Conservation (phyloP, 2,113 vertebrate genomes). For the Salvelinus namaycush region DNA sequence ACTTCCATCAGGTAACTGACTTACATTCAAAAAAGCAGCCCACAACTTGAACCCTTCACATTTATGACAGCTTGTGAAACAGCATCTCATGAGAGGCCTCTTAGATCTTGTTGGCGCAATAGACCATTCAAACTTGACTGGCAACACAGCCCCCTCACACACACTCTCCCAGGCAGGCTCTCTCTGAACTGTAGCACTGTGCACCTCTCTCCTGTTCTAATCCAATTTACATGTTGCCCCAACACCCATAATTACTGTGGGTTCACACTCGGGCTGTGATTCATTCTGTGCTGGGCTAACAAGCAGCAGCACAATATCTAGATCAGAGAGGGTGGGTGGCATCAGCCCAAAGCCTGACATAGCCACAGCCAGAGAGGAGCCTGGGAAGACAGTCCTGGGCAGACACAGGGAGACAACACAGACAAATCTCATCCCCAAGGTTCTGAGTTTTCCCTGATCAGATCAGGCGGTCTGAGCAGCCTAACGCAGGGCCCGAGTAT, state of each 20-base stretch:
- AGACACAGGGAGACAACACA: no score
- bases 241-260: slow-evolving; percentile 31
- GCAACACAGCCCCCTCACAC: slow-evolving; percentile 16
- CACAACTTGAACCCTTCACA: no score
- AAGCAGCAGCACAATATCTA: no score
- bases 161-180: not conserved
- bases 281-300: no score
- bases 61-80: no score
- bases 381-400: no score
- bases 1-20: no score
- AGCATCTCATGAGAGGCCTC: not conserved
- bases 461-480: not conserved
- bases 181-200: slow-evolving; percentile 32
- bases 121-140: slow-evolving; percentile 7
- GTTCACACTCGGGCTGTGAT: slow-evolving; percentile 17
- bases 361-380: no score
- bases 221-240: slow-evolving; percentile 42
- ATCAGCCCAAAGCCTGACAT: no score
- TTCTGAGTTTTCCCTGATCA: slow-evolving; percentile 14
- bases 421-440: no score
- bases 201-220: slow-evolving; percentile 29
- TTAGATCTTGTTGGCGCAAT: not conserved
- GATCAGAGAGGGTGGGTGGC: no score
- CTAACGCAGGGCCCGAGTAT: not conserved
- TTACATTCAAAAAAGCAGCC: no score